A percentile compares a stretch with the other conserved stretches of the same genome.
These are phyloP conservation scores for Bradypodion ventrale DNA, from an alignment of 2,797 vertebrate genomes.

Conservation along the genomic window DNA sequence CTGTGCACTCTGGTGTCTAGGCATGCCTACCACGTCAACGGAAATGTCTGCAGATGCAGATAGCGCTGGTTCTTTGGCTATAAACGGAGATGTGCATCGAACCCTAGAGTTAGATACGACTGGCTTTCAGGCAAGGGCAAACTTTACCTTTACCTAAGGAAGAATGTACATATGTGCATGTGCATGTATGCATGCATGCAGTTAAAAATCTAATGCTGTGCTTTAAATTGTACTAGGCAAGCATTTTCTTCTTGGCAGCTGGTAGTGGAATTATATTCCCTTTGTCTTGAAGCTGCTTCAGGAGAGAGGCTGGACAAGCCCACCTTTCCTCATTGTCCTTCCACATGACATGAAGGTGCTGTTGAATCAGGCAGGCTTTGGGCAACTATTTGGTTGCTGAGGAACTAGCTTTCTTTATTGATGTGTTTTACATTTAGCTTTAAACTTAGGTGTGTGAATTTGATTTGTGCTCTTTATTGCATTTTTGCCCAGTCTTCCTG, in stretches of 20 bases:
- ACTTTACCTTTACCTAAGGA: no score
- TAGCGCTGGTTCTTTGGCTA: no score
- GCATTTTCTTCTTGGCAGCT: neutral
- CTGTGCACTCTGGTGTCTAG: no score
- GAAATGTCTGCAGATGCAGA: no score
- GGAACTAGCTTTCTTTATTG: neutral
- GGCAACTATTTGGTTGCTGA: neutral
- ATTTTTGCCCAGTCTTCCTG: neutral
- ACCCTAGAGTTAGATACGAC: no score
- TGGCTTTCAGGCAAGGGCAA: no score
- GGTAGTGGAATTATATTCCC: neutral
- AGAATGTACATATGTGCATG: neutral
- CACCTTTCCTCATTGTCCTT: neutral
- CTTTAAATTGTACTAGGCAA: neutral
- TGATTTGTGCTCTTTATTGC: neutral
- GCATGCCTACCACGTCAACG: no score
- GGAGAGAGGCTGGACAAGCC: neutral
- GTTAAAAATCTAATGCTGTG: neutral
- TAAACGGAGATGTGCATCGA: no score
- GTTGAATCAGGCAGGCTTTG: neutral
- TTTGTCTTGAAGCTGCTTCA: neutral
- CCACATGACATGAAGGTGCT: neutral
- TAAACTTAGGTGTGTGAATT: neutral
- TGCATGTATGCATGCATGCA: no score
- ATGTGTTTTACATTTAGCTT: neutral